Conservation (phyloP, 1,140 invertebrate genomes). For the Drosophila baimaii region DNA sequence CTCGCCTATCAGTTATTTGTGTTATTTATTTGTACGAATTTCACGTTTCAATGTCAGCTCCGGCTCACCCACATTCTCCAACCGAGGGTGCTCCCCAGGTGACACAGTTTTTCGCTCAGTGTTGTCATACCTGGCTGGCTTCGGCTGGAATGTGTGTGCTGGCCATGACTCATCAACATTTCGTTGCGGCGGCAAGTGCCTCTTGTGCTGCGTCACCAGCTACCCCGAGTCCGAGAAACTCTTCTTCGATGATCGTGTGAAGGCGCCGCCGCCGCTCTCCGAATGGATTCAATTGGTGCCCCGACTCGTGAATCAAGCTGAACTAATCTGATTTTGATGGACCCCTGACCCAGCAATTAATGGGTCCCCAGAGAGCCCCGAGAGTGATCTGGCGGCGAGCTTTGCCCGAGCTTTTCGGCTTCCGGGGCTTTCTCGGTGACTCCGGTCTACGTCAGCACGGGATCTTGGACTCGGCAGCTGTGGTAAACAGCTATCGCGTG, state of each 20-base stretch:
- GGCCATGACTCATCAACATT: constrained; percentile 34
- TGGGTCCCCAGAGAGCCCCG: constrained; percentile 1
- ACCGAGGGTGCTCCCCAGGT: not conserved
- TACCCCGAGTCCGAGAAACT: not conserved
- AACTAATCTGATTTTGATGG: constrained; percentile 25
- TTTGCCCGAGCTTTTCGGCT: constrained; percentile 24
- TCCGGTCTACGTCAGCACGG: constrained; percentile 10
- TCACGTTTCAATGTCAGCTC: constrained; percentile 27
- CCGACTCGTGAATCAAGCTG: constrained; percentile 15
- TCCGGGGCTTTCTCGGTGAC: not conserved
- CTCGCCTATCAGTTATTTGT: constrained; percentile 12
- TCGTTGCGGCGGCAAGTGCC: not conserved
- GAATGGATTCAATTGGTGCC: constrained; percentile 7
- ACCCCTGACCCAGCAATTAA: constrained; percentile 39
- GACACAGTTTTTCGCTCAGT: constrained; percentile 30
- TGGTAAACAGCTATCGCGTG: constrained; percentile 41
- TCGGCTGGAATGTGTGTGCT: constrained; percentile 21
- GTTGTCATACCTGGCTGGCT: constrained; percentile 32
- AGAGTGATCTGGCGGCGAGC: constrained; percentile 1
- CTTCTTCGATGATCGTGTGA: constrained; percentile 42
- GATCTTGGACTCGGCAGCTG: constrained; percentile 6
- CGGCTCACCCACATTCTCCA: not conserved
- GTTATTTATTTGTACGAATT: not conserved
- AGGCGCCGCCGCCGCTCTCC: constrained; percentile 7
- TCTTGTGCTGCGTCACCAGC: constrained; percentile 54